Percentiles rank a stretch among this genome's conserved stretches.
Evolutionary conservation across 2,888 invertebrate genomes (phyloP).

Genomic region (Noctua pronuba): DNA sequence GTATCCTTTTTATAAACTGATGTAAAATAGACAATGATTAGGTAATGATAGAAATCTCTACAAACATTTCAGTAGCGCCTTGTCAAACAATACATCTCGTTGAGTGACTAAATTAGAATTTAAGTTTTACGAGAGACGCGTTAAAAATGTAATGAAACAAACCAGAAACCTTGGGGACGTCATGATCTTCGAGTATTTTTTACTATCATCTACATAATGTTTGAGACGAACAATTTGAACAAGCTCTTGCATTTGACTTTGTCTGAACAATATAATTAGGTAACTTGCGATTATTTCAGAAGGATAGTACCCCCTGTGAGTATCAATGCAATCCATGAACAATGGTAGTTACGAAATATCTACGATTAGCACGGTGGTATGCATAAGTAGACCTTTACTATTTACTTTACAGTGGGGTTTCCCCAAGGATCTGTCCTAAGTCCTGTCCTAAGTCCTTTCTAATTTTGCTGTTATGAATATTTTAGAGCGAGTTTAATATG

Average conservation of each 20-base stretch:
- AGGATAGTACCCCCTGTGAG: not conserved
- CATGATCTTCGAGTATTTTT: conserved; percentile 11
- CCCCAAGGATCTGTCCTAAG: conserved; percentile 16
- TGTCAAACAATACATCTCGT: not conserved
- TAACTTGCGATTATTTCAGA: not conserved
- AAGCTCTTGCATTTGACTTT: conserved; percentile 23
- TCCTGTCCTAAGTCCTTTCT: not conserved
- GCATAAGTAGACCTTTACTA: not conserved
- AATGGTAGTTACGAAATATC: not conserved
- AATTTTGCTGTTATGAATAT: not conserved
- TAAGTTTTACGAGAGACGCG: not conserved
- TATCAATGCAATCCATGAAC: not conserved
- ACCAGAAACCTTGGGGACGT: conserved; percentile 1
- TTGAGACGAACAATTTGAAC: not conserved
- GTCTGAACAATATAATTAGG: not conserved
- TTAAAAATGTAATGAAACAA: conserved; percentile 14
- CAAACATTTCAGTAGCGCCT: not conserved
- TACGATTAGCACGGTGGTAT: not conserved
- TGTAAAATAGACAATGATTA: not conserved
- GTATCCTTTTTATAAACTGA: not conserved
- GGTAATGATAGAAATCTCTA: not conserved
- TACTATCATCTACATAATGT: not conserved
- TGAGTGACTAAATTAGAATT: conserved; percentile 21
- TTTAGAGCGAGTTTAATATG: not conserved
- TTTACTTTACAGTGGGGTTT: conserved; percentile 7